phyloP scores from a whole-genome alignment of 2,797 vertebrate species.

The Urophycis tenuis region DNA sequence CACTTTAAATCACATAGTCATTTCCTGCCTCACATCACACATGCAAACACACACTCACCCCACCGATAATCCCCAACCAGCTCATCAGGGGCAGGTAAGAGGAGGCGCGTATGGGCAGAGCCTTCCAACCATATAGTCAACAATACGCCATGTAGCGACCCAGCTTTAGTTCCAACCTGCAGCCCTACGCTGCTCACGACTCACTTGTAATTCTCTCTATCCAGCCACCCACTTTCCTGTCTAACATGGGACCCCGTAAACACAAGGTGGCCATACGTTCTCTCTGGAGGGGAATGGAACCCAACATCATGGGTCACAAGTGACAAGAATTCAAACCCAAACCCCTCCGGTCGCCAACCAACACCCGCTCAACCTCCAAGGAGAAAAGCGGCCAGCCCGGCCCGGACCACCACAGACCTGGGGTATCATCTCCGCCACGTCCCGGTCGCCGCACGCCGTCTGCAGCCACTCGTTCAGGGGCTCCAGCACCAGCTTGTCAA shows the following conservation, averaged over 20 bases:
- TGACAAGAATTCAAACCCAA: background rate
- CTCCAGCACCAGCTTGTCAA: slow-evolving; percentile 56
- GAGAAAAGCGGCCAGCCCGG: background rate
- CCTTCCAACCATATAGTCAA: no score
- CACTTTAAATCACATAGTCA: background rate
- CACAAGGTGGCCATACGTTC: no score
- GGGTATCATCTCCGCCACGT: slow-evolving; percentile 32
- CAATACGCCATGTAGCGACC: no score
- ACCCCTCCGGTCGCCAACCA: background rate
- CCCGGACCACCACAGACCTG: slow-evolving; percentile 46
- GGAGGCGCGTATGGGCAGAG: no score
- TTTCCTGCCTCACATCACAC: background rate
- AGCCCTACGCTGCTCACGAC: background rate
- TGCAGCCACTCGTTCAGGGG: slow-evolving; percentile 65
- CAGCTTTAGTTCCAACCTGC: background rate
- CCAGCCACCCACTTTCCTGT: background rate
- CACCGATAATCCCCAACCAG: background rate
- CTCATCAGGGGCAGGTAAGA: background rate
- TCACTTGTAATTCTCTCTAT: background rate
- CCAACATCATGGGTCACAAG: no score
- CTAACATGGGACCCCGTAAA: no score
- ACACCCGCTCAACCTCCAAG: background rate
- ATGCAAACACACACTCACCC: background rate
- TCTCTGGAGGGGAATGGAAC: no score
- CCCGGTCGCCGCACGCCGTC: slow-evolving; percentile 53